Percentiles rank a stretch among this genome's conserved stretches.
These are phyloP conservation scores for Thymallus thymallus DNA, from an alignment of 2,113 vertebrate species.

Conservation along the genomic window DNA sequence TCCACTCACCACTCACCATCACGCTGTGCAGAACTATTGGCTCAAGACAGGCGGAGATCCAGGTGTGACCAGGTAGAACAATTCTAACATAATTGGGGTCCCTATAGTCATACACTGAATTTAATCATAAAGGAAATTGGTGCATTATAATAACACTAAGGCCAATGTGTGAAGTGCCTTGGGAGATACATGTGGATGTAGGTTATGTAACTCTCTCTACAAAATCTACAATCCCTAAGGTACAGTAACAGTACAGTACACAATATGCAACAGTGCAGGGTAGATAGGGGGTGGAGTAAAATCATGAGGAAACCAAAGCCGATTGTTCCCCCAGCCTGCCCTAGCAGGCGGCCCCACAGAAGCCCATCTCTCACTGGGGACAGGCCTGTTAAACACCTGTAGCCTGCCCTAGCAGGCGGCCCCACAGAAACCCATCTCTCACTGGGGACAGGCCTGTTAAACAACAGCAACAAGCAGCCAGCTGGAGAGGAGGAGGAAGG, in stretches of 20 bases:
- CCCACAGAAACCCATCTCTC: constrained; percentile 42
- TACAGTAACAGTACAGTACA: constrained; percentile 52
- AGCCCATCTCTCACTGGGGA: constrained; percentile 53
- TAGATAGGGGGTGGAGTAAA: constrained; percentile 11
- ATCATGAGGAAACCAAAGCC: constrained; percentile 59
- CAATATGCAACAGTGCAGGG: constrained; percentile 56
- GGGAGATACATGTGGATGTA: too few species aligned
- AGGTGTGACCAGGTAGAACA: too few species aligned
- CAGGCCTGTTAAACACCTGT: constrained; percentile 65
- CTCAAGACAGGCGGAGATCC: too few species aligned
- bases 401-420: constrained; percentile 43
- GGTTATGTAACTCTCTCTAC: too few species aligned
- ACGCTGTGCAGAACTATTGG: too few species aligned
- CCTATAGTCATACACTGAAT: too few species aligned
- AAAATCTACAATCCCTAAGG: neutral
- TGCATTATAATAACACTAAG: too few species aligned
- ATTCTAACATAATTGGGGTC: too few species aligned
- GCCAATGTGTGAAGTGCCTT: too few species aligned
- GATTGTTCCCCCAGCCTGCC: constrained; percentile 60
- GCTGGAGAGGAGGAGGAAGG: constrained; percentile 31
- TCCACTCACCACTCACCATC: constrained; percentile 18
- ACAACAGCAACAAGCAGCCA: constrained; percentile 56
- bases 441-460: constrained; percentile 61
- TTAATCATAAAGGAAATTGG: too few species aligned
- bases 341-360: constrained; percentile 35